Conservation (phyloP, 2,888 invertebrate species). For the Zele albiditarsus region DNA sequence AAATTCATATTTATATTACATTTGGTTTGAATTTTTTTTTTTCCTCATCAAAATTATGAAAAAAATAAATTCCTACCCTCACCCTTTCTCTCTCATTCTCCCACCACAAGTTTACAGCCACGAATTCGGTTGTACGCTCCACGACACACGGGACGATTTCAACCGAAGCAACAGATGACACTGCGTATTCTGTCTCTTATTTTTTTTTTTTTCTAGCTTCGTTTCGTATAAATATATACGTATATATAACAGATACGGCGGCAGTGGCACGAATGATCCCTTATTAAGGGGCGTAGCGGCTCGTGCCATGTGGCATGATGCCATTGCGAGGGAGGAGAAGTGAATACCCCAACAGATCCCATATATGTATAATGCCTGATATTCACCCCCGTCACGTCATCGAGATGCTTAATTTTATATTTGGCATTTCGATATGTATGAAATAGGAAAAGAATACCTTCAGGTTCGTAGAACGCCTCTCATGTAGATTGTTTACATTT, state of each 20-base stretch:
- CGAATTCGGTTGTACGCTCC: slow-evolving; percentile 51
- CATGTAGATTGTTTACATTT: background rate
- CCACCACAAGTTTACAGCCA: no score
- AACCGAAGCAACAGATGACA: slow-evolving; percentile 70
- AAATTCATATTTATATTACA: no score
- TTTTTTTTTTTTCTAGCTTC: slow-evolving; percentile 38
- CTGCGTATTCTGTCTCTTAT: slow-evolving; percentile 48
- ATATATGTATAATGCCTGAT: slow-evolving; percentile 11
- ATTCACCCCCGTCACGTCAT: slow-evolving; percentile 54
- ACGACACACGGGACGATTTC: slow-evolving; percentile 44
- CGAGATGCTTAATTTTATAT: slow-evolving; percentile 60
- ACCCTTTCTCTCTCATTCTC: background rate
- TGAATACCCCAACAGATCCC: slow-evolving; percentile 1
- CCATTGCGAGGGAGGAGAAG: slow-evolving; percentile 29
- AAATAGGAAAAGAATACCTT: background rate
- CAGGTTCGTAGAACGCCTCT: background rate
- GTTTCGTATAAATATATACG: slow-evolving; percentile 22
- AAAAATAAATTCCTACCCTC: background rate
- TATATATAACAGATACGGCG: slow-evolving; percentile 33
- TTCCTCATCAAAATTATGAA: background rate
- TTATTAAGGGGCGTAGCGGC: slow-evolving; percentile 57
- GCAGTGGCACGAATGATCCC: slow-evolving; percentile 52
- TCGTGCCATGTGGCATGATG: slow-evolving; percentile 66
- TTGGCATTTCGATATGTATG: background rate
- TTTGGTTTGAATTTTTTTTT: no score